Base-by-base conservation (phyloP, 2,888 invertebrate species). In the Sarcophaga carnaria region DNA sequence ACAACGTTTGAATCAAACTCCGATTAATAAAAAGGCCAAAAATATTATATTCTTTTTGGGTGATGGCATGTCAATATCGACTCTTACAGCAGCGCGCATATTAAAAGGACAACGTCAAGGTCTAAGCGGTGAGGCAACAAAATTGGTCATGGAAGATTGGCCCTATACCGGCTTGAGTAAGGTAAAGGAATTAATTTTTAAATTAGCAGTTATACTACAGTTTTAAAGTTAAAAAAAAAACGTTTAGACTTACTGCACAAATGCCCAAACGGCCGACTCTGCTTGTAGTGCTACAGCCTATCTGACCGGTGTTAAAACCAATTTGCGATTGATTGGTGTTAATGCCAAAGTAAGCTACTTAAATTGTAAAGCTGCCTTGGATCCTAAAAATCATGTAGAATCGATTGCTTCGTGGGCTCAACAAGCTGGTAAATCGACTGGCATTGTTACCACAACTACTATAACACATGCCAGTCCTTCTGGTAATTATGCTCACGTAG, bases 381-480 rank as follows among this genome's bases (percentile, higher is more conserved):
- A 95, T 78, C 90, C 93, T 45, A 92, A 93, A 1, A 96, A 96
- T 91, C 95, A 95, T 89, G 95, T 96, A 0, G 91, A 94, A 1
- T 96, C 96, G 0, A 95, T 97, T 22, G 95, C 95, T 0, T 94
- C 95, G 60, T 96, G 96, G 95, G 96, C 97, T 0, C 94, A 96
- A 90, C 83, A 86, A 5, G 94, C 94, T n/a, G 95, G 95, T 0
- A 96, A 95, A 90, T 93, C 94, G 0, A 88, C 94, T 90, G 96
- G 96, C 0, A 88, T 96, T 4, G 97, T 97, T 1, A 97, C 97
- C 0, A 97, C 96, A 0, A 96, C 97, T 0, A 94, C 96, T 14
- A 95, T 97, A 0, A 97, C 97, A 0, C 96, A 97, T 91, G 97
- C 97, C 0, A 96, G 96, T 2, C 97, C 97, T 0, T 95, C 96